Base-by-base conservation (phyloP, 30 jellyfish, hydroid and myxozoan species). In the Hydractinia symbiolongicarpus region DNA sequence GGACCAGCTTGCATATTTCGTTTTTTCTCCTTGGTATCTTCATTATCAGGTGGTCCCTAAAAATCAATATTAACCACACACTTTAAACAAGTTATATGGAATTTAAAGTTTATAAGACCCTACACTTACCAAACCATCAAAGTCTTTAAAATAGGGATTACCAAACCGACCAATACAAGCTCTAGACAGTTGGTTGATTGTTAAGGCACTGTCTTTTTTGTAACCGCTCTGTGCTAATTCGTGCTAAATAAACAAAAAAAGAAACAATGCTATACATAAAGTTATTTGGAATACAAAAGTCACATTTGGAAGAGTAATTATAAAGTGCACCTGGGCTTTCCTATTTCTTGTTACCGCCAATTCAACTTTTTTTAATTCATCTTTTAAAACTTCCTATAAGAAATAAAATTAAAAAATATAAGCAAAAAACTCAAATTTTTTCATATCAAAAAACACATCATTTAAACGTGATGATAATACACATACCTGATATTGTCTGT, bases 21-120 rank as follows among this genome's bases (percentile, higher is more conserved):
- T 50, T 77, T 69, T 60, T 79, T 73, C 67, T 89, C 88, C 52
- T 73, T 89, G 61, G 95, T 89, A 60, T 89, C 96, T 55, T 72
- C 95, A 58, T 89, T 89, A 64, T 89, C 95, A 10, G 95, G 91
- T 13, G 96, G 96, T 4, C 96, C 96, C 96, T 88, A 21, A 76
- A 52, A 52, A 14, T 14, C 69, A 71, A 6, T 71, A n/a, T 7
- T 20, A 71, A 7, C 61, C 70, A 17, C 19, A 58, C 69, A 58
- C 19, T 58, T 58, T 58, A 17, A 58, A 58, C 15, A 58, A 58
- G 19, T 11, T 58, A 58, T 13, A 11, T 11, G 16, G 15, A 58
- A 58, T 58, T 58, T 0, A 58, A 13, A 30, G 44, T 30, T 30
- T 30, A 30, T 30, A 30, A 30, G 44, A 30, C 67, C 9, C 30